phyloP scores from a whole-genome alignment of 2,113 vertebrate genomes.

The Lates calcarifer region DNA sequence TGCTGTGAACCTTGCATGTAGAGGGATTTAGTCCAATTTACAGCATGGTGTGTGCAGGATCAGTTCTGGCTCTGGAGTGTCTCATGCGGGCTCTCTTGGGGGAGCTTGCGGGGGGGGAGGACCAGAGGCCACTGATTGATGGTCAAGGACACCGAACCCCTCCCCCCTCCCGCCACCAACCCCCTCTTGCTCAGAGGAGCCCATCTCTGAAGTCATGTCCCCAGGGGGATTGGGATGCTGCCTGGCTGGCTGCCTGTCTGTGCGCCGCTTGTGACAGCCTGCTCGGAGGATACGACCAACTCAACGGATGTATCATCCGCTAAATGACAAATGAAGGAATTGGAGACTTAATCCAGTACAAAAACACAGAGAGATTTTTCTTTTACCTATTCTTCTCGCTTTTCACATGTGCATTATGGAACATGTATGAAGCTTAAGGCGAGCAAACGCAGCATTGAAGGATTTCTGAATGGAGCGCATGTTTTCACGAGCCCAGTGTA shows the following conservation, averaged over 20 bases:
- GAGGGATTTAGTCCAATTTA: constrained; percentile 69
- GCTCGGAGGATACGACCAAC: constrained; percentile 52
- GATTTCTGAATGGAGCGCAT: constrained; percentile 22
- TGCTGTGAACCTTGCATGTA: constrained; percentile 61
- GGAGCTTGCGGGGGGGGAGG: constrained; percentile 65
- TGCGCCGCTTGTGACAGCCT: constrained; percentile 49
- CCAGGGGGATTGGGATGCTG: constrained; percentile 70
- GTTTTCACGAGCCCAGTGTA: neutral
- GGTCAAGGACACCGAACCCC: constrained; percentile 84
- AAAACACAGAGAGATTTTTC: constrained; percentile 5
- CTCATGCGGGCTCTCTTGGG: constrained; percentile 70
- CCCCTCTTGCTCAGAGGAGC: constrained; percentile 55
- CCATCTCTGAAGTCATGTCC: constrained; percentile 72
- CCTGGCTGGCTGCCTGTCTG: constrained; percentile 63
- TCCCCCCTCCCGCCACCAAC: no score
- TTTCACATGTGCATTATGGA: neutral
- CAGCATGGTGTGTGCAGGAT: constrained; percentile 64
- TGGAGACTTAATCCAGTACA: constrained; percentile 16
- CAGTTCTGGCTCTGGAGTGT: constrained; percentile 72
- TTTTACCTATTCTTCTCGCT: neutral
- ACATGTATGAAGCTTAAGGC: neutral
- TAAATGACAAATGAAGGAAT: constrained; percentile 43
- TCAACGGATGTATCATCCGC: constrained; percentile 46
- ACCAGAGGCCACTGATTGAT: constrained; percentile 84
- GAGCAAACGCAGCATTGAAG: neutral